A percentile compares a stretch with the other conserved stretches of the same genome.
Evolutionary conservation across 2,888 invertebrate species (phyloP).

Genomic region (Luperina testacea): DNA sequence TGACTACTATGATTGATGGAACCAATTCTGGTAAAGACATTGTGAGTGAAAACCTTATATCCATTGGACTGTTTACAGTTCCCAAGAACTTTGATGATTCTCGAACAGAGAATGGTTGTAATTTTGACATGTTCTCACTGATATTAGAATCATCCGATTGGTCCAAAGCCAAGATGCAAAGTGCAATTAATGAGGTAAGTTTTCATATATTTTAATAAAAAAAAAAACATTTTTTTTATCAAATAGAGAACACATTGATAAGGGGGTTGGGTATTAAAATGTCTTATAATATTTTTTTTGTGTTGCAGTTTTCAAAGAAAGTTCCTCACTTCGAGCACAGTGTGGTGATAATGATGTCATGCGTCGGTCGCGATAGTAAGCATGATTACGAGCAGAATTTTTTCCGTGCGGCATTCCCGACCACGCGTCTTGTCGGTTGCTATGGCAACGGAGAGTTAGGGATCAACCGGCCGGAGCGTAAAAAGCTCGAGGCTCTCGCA

Average conservation of each 20-base stretch:
- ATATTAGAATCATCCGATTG: conserved; percentile 82
- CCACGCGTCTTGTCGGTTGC: conserved; percentile 82
- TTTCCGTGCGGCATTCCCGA: conserved; percentile 82
- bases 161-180: conserved; percentile 80
- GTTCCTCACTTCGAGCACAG: conserved; percentile 84
- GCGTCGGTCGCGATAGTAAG: conserved; percentile 83
- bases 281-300: conserved; percentile 25
- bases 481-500: conserved; percentile 49
- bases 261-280: neutral
- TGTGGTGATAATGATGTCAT: conserved; percentile 83
- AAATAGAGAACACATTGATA: neutral
- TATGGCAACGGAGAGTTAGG: conserved; percentile 88
- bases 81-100: conserved; percentile 73
- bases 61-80: conserved; percentile 82
- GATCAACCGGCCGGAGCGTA: conserved; percentile 76
- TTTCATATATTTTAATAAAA: neutral
- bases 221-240: neutral
- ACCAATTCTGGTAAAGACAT: conserved; percentile 75
- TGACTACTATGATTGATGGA: conserved; percentile 75
- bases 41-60: conserved; percentile 81
- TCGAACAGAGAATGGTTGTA: conserved; percentile 56
- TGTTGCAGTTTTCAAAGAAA: conserved; percentile 81
- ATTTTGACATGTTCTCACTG: conserved; percentile 84
- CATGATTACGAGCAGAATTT: conserved; percentile 82
- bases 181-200: conserved; percentile 80